These are phyloP conservation scores for Eonycteris spelaea DNA, from an alignment of 2,113 vertebrate genomes.

Conservation along the genomic window DNA sequence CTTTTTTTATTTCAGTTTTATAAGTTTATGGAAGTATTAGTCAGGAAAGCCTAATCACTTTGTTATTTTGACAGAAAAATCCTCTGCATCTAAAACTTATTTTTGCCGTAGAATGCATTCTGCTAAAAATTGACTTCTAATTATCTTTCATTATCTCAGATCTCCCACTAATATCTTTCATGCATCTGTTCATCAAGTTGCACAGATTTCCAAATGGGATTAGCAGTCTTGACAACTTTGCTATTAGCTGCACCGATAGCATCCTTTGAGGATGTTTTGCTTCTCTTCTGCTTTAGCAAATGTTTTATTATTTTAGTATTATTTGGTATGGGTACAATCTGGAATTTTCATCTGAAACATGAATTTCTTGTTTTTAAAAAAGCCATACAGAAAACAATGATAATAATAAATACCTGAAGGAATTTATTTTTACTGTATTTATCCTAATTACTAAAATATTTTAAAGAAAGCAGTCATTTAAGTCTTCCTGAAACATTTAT, in stretches of 20 bases:
- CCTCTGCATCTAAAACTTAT: not conserved
- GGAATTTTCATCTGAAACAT: slow-evolving; percentile 18
- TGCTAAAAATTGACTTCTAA: slow-evolving; percentile 10
- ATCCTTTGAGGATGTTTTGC: not conserved
- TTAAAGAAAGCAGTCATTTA: slow-evolving; percentile 26
- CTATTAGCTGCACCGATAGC: not conserved
- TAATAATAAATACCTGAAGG: slow-evolving; percentile 19
- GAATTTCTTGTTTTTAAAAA: not conserved
- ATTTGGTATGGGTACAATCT: not conserved
- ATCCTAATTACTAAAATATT: not conserved
- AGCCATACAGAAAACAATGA: slow-evolving; percentile 13
- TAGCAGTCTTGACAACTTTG: not conserved
- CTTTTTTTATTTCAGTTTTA: slow-evolving; percentile 26
- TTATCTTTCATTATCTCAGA: slow-evolving; percentile 64
- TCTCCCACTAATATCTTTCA: not conserved
- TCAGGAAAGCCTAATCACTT: not conserved
- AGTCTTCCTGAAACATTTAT: slow-evolving; percentile 8
- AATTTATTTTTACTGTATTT: slow-evolving; percentile 56
- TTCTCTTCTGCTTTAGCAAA: slow-evolving; percentile 33
- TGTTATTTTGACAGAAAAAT: not conserved
- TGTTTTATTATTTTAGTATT: slow-evolving; percentile 5
- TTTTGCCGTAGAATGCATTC: not conserved
- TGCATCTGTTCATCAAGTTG: slow-evolving; percentile 48
- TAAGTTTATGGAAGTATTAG: not conserved
- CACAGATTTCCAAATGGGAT: slow-evolving; percentile 6